A percentile compares a stretch with the other conserved stretches of the same genome.
These are phyloP conservation scores for Agrochola lota DNA, from an alignment of 2,888 invertebrate species.

Conservation along the genomic window DNA sequence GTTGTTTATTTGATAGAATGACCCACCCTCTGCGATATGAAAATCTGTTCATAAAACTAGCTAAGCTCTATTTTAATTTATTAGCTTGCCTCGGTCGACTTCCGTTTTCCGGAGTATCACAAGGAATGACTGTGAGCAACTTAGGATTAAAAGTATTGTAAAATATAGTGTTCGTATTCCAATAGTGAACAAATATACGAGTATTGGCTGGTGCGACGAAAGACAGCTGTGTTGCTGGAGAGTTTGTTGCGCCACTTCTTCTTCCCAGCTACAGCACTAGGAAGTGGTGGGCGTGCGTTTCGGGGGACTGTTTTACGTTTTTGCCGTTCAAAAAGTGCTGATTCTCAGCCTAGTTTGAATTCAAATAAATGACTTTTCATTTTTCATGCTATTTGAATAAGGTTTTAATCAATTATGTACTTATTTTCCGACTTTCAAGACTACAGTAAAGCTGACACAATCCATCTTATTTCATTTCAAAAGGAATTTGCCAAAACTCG, in stretches of 20 bases:
- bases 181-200: too few species aligned
- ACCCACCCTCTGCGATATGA: too few species aligned
- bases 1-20: too few species aligned
- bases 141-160: too few species aligned
- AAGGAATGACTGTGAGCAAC: too few species aligned
- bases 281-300: not conserved
- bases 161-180: too few species aligned
- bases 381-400: not conserved
- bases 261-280: not conserved
- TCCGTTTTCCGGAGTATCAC: too few species aligned
- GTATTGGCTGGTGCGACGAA: not conserved
- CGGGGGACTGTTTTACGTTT: not conserved
- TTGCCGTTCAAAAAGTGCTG: not conserved
- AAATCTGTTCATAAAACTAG: too few species aligned
- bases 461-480: conserved; percentile 52
- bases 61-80: too few species aligned
- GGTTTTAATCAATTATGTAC: conserved; percentile 1
- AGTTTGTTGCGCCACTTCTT: not conserved
- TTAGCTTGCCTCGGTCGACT: too few species aligned
- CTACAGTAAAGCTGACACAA: conserved; percentile 30
- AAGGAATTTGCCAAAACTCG: conserved; percentile 49
- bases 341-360: not conserved
- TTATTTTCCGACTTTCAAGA: conserved; percentile 18
- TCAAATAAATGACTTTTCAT: not conserved
- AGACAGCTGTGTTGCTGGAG: not conserved